These are phyloP conservation scores for Drosophila nr. perissopoda DNA, from an alignment of 2,888 invertebrate genomes.

Conservation along the genomic window DNA sequence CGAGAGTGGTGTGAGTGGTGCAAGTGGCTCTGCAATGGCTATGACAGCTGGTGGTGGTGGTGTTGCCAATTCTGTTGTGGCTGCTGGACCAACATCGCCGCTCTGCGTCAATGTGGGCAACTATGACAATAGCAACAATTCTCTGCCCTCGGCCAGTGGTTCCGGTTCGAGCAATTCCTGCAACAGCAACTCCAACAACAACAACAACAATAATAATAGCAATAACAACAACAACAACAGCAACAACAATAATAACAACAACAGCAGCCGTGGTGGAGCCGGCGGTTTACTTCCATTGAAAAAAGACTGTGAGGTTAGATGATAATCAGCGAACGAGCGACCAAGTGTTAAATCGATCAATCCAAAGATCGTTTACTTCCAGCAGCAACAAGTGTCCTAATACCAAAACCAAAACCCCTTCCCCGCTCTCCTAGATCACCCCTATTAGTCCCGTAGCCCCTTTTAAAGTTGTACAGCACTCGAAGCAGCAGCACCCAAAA, in stretches of 20 bases:
- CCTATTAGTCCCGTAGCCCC: background rate
- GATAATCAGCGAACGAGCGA: slow-evolving; percentile 86
- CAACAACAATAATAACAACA: slow-evolving; percentile 58
- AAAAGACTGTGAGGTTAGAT: slow-evolving; percentile 95
- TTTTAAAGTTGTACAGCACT: slow-evolving; percentile 40
- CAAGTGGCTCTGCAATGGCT: slow-evolving; percentile 15
- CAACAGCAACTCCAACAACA: slow-evolving; percentile 68
- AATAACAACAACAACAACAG: slow-evolving; percentile 59
- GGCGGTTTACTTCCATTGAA: slow-evolving; percentile 87
- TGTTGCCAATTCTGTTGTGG: slow-evolving; percentile 22
- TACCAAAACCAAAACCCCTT: background rate
- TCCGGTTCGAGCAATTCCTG: slow-evolving; percentile 70
- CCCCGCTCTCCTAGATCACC: background rate
- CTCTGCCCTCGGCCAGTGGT: slow-evolving; percentile 65
- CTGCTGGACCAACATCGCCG: slow-evolving; percentile 56
- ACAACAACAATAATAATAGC: slow-evolving; percentile 32
- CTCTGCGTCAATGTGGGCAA: slow-evolving; percentile 71
- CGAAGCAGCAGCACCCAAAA: slow-evolving; percentile 14
- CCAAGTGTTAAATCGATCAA: slow-evolving; percentile 23
- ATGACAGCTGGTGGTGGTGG: slow-evolving; percentile 19
- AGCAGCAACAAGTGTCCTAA: slow-evolving; percentile 55
- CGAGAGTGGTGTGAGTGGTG: slow-evolving; percentile 55
- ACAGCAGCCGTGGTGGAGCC: slow-evolving; percentile 57
- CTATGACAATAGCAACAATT: slow-evolving; percentile 72
- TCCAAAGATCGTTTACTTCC: slow-evolving; percentile 45